These are phyloP conservation scores for Drosophila monieri DNA, from an alignment of 2,888 invertebrate genomes.

Conservation along the genomic window DNA sequence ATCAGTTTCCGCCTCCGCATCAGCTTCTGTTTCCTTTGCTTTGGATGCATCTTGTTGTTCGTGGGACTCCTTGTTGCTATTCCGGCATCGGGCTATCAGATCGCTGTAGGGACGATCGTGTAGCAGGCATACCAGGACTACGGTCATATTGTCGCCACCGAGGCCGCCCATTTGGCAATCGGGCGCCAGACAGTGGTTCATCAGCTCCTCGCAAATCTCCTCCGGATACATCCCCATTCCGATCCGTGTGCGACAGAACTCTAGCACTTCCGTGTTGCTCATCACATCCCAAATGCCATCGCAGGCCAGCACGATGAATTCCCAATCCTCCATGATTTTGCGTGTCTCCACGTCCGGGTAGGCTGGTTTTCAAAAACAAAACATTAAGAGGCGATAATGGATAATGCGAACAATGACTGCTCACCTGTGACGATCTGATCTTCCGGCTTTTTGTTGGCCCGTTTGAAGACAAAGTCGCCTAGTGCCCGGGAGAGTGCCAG, in stretches of 20 bases:
- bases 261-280: slow-evolving; percentile 96
- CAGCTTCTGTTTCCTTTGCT: slow-evolving; percentile 1
- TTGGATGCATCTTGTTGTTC: slow-evolving; percentile 14
- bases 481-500: slow-evolving; percentile 97
- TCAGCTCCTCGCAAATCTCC: slow-evolving; percentile 97
- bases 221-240: slow-evolving; percentile 94
- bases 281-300: slow-evolving; percentile 99
- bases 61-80: slow-evolving; percentile 24
- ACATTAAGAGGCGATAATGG: slow-evolving; percentile 13
- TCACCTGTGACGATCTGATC: slow-evolving; percentile 98
- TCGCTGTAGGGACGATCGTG: slow-evolving; percentile 83
- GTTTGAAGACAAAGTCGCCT: slow-evolving; percentile 98
- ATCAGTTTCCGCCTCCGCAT: slow-evolving; percentile 18
- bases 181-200: slow-evolving; percentile 97
- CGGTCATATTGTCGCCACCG: slow-evolving; percentile 99
- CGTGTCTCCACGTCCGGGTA: slow-evolving; percentile 95
- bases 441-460: slow-evolving; percentile 91
- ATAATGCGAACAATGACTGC: slow-evolving; percentile 28
- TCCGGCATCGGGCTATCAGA: slow-evolving; percentile 80
- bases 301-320: slow-evolving; percentile 98
- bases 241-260: slow-evolving; percentile 94
- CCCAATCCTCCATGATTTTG: slow-evolving; percentile 94
- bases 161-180: slow-evolving; percentile 98
- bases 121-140: slow-evolving; percentile 92
- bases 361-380: slow-evolving; percentile 86